Conservation (phyloP, 30 jellyfish, hydroid and myxozoan genomes). For the Euphysa ruthae region DNA sequence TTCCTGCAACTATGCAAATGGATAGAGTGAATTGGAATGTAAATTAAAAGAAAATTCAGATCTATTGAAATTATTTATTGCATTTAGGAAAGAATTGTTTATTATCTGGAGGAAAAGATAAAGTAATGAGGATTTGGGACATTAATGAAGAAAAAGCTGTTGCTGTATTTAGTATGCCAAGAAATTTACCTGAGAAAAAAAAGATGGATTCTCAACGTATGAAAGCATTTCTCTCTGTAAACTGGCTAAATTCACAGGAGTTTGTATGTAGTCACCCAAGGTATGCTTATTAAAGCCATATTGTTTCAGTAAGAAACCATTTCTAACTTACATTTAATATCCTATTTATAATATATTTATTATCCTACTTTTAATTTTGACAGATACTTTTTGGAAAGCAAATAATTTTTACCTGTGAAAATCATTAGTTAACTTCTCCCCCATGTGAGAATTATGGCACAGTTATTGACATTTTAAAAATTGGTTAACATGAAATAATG, state of each 20-base stretch:
- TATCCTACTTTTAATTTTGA: neutral
- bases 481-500: neutral
- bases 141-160: slow-evolving; percentile 28
- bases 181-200: slow-evolving; percentile 41
- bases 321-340: too few relatives aligned
- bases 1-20: too few relatives aligned
- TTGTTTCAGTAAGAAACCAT: too few relatives aligned
- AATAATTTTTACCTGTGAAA: too few relatives aligned
- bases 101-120: slow-evolving; percentile 84
- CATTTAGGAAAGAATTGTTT: slow-evolving; percentile 10
- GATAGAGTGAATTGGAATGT: too few relatives aligned
- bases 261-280: slow-evolving; percentile 51
- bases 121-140: slow-evolving; percentile 55
- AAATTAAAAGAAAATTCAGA: too few relatives aligned
- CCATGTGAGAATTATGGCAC: too few relatives aligned
- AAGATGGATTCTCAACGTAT: slow-evolving; percentile 41
- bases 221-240: slow-evolving; percentile 43
- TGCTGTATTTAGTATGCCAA: slow-evolving; percentile 35
- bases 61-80: too few relatives aligned
- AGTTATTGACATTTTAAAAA: too few relatives aligned
- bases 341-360: neutral
- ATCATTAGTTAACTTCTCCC: too few relatives aligned
- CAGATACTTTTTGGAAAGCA: too few relatives aligned
- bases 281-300: slow-evolving; percentile 33
- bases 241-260: slow-evolving; percentile 46